Evolutionary conservation across 2,888 invertebrate genomes (phyloP), one percentile per base, ranked within the genome.

Genomic region (Macropis europaea): DNA sequence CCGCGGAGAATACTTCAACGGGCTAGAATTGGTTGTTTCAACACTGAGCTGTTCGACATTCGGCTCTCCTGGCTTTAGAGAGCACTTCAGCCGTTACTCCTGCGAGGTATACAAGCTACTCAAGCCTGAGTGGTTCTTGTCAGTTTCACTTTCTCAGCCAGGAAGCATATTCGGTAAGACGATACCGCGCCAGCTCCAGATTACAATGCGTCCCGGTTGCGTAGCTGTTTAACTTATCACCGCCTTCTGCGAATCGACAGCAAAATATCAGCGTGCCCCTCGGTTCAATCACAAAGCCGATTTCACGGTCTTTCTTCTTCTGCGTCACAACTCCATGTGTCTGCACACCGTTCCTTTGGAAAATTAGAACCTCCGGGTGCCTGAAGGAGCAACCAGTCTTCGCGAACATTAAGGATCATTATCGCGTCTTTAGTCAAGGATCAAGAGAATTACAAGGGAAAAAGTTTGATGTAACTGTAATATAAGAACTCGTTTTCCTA

Each of bases 1-100:
- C 73, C 76, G 63, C 79, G 64, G 68, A 76, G 79, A 73, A 78
- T 78, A 76, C 78, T 78, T 79, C 62, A 78, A n/a, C 73, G 32
- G 79, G 63, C 62, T 79, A 68, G 73, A 79, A 78, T 79, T 76
- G 78, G 78, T 70, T 76, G 79, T 73, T 76, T 63, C 76, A 79
- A 78, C 74, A 64, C 71, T 59, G 67, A 77, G 64, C 80, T 56
- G 74, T 74, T 74, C 77, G 79, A 68, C 79, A 68, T 77, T 79
- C 74, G 80, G 68, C 62, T 61, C 67, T 71, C 60, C 57, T 32
- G 38, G 45, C 68, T 71, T 67, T 66, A 57, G 73, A 78, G 78
- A 43, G 76, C 61, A 66, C 79, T 78, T 56, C 40, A 78, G 59
- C 73, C 76, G 79, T 75, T 78, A 79, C 76, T 78, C 76, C 61